These are phyloP conservation scores for Oryctes rhinoceros DNA, from an alignment of 1,140 invertebrate species.

Conservation along the genomic window DNA sequence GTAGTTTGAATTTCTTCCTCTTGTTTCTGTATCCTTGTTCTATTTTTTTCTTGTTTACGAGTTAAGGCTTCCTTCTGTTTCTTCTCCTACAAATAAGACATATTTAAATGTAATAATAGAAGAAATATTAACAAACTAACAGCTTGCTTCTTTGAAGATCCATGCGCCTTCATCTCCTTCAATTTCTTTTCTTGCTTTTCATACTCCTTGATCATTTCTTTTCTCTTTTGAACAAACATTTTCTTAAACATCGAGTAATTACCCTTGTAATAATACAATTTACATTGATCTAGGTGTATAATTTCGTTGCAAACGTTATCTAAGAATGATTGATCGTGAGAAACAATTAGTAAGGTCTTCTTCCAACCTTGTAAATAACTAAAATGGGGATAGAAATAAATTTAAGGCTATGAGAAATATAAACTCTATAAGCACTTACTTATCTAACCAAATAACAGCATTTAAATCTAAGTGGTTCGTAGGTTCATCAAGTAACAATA, in stretches of 20 bases:
- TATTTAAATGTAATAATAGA: not conserved
- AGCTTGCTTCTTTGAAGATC: conserved; percentile 94
- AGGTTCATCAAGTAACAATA: conserved; percentile 96
- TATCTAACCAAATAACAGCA: conserved; percentile 99
- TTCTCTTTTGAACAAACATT: conserved; percentile 96
- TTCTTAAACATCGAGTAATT: conserved; percentile 99
- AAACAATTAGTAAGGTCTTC: conserved; percentile 96
- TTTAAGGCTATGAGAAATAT: conserved; percentile 16
- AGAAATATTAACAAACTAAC: conserved; percentile 62
- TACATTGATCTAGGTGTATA: conserved; percentile 94
- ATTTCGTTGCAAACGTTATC: conserved; percentile 99
- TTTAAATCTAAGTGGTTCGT: conserved; percentile 95
- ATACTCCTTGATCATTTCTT: conserved; percentile 96
- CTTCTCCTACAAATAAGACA: conserved; percentile 71
- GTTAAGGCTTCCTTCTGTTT: conserved; percentile 92
- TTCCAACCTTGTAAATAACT: conserved; percentile 97
- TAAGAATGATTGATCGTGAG: conserved; percentile 99
- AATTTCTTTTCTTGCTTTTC: conserved; percentile 98
- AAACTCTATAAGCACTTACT: conserved; percentile 69
- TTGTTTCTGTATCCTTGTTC: conserved; percentile 79
- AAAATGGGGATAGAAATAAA: conserved; percentile 40
- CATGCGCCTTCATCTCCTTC: conserved; percentile 93
- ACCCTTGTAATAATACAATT: conserved; percentile 97
- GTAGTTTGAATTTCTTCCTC: conserved; percentile 82
- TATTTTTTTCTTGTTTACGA: conserved; percentile 93